phyloP scores from a whole-genome alignment of 2,113 vertebrate species.

The Dipodomys merriami region DNA sequence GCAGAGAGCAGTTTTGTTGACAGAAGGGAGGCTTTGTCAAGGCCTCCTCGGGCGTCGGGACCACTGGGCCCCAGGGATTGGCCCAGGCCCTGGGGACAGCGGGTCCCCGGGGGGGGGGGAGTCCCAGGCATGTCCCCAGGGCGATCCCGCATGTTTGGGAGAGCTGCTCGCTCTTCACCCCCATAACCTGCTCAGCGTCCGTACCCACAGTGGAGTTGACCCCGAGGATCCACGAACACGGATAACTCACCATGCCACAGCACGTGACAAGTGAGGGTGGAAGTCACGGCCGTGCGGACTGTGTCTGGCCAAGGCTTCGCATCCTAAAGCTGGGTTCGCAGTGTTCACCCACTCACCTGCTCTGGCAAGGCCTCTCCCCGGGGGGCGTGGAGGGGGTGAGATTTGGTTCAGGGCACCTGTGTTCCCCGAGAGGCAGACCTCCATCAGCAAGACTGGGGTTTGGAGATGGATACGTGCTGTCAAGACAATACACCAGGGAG shows the following conservation, averaged over 20 bases:
- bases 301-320: background rate
- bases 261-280: no score
- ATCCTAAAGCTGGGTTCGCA: background rate
- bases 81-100: no score
- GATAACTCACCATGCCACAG: background rate
- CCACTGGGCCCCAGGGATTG: background rate
- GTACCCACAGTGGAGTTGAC: fast-evolving
- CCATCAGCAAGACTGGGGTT: background rate
- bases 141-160: background rate
- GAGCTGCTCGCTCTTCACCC: no score
- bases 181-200: background rate
- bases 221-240: fast-evolving
- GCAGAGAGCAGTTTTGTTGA: constrained; percentile 34
- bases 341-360: fast-evolving
- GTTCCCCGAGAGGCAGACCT: background rate
- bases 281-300: background rate
- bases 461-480: background rate
- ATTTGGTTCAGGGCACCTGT: fast-evolving
- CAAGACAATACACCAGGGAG: background rate
- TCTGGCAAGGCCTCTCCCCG: no score
- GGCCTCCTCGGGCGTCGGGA: background rate
- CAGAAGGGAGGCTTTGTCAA: background rate
- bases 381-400: background rate
- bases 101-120: background rate
- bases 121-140: background rate